Conservation (phyloP, 1,140 invertebrate species). For the Trichonephila clavipes region DNA sequence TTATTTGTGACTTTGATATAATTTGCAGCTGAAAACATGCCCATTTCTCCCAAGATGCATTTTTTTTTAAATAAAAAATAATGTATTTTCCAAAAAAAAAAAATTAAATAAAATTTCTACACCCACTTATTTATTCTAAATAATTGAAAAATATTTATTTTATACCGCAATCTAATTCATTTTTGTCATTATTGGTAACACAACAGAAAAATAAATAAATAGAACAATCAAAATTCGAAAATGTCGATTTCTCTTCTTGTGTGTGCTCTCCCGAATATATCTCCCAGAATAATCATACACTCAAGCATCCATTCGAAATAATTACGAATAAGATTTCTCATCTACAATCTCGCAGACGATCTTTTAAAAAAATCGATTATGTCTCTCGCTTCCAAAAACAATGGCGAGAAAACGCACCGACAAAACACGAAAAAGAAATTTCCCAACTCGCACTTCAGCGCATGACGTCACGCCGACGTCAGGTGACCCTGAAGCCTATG, state of each 20-base stretch:
- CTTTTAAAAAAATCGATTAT: slow-evolving; percentile 1
- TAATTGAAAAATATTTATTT: too few species aligned
- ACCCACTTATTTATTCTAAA: too few species aligned
- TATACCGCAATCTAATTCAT: too few species aligned
- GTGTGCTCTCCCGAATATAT: not conserved
- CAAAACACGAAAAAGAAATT: slow-evolving; percentile 1
- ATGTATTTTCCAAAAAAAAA: too few species aligned
- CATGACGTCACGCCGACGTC: slow-evolving; percentile 62
- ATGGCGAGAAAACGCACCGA: not conserved
- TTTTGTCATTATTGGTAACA: too few species aligned
- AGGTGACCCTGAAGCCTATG: slow-evolving; percentile 51
- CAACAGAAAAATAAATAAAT: not conserved
- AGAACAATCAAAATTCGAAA: not conserved
- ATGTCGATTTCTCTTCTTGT: not conserved
- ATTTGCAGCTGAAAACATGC: too few species aligned
- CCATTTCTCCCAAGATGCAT: too few species aligned
- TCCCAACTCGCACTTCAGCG: not conserved
- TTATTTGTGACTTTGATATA: too few species aligned
- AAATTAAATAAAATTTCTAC: too few species aligned
- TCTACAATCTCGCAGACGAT: not conserved
- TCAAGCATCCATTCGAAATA: not conserved
- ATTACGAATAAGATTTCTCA: not conserved
- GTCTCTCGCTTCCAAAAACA: not conserved
- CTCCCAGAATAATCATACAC: not conserved
- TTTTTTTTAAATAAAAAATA: too few species aligned